Conservation (phyloP, 2,888 invertebrate species). For the Agrilus mali region DNA sequence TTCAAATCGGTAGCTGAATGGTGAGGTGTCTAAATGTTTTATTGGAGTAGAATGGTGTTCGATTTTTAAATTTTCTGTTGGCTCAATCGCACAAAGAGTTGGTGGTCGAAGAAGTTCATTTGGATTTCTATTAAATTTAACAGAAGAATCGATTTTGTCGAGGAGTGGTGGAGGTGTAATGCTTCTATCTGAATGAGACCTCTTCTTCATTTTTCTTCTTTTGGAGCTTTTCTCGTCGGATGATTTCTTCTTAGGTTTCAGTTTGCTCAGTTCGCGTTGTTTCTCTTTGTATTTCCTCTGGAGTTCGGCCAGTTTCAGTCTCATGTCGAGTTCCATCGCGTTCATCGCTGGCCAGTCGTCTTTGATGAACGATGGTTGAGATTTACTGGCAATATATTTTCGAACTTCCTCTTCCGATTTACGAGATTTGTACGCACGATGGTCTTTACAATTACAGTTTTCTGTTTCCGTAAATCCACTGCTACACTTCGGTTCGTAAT, state of each 20-base stretch:
- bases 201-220: constrained; percentile 38
- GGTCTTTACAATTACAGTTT: constrained; percentile 22
- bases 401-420: constrained; percentile 33
- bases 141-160: constrained; percentile 25
- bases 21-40: constrained; percentile 1
- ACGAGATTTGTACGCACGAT: constrained; percentile 28
- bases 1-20: constrained; percentile 4
- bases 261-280: constrained; percentile 65
- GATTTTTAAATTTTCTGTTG: constrained; percentile 14
- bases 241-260: constrained; percentile 37
- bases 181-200: constrained; percentile 24
- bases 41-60: constrained; percentile 6
- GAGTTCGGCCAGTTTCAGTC: constrained; percentile 65
- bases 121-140: constrained; percentile 17
- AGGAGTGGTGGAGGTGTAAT: constrained; percentile 26
- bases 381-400: constrained; percentile 29
- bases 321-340: constrained; percentile 71
- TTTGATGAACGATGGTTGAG: constrained; percentile 23
- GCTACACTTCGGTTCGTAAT: not conserved
- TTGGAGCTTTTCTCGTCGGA: constrained; percentile 24
- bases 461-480: constrained; percentile 5
- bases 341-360: constrained; percentile 42
- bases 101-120: constrained; percentile 32
- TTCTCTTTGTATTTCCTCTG: constrained; percentile 74
- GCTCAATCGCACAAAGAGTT: constrained; percentile 24